Conservation (phyloP, 2,888 invertebrate species). For the Oxycera nigricornis region DNA sequence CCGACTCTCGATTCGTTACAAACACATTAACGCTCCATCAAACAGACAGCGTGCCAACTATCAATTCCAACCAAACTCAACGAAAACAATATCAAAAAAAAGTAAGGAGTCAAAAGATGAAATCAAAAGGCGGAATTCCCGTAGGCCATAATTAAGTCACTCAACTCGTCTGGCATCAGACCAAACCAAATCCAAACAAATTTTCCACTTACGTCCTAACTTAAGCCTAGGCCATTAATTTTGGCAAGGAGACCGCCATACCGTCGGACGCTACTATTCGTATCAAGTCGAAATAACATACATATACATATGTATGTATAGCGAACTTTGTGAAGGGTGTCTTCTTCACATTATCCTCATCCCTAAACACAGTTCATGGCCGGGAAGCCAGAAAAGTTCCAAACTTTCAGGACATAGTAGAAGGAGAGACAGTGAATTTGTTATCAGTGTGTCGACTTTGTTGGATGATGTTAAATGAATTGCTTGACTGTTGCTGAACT, state of each 20-base stretch:
- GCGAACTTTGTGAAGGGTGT: not conserved
- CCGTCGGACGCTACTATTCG: slow-evolving; percentile 20
- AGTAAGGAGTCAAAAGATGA: not conserved
- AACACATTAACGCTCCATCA: too few species aligned
- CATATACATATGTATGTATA: not conserved
- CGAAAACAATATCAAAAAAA: not conserved
- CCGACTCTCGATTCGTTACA: too few species aligned
- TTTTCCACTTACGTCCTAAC: slow-evolving; percentile 43
- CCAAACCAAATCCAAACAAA: slow-evolving; percentile 44
- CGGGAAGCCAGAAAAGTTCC: slow-evolving; percentile 26
- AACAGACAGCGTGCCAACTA: too few species aligned
- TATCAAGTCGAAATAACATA: slow-evolving; percentile 25
- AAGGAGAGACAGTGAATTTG: slow-evolving; percentile 4
- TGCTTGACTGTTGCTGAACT: not conserved
- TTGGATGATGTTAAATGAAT: not conserved
- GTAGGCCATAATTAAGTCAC: slow-evolving; percentile 45
- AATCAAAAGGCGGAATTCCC: slow-evolving; percentile 29
- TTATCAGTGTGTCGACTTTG: slow-evolving; percentile 11
- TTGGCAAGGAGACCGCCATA: slow-evolving; percentile 42
- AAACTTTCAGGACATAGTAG: slow-evolving; percentile 24
- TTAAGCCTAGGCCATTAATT: slow-evolving; percentile 44
- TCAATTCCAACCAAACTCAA: too few species aligned
- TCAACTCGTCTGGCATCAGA: slow-evolving; percentile 43
- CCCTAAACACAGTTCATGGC: not conserved
- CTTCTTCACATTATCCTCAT: not conserved